phyloP scores from a whole-genome alignment of 2,797 vertebrate species.

The Microhierax caerulescens region DNA sequence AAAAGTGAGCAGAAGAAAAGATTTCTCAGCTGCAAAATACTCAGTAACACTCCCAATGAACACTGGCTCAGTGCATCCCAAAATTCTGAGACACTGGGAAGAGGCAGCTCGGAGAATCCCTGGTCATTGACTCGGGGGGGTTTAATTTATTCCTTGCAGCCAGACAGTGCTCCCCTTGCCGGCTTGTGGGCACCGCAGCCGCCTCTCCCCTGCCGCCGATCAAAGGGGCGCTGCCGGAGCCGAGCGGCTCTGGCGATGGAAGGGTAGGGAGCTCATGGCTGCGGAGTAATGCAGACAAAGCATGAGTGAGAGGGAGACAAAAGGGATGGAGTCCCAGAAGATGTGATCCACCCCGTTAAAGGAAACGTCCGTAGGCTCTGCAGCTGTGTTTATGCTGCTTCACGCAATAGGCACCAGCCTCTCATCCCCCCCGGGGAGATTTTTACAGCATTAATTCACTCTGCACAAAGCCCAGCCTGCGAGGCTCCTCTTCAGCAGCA shows the following conservation, averaged over 20 bases:
- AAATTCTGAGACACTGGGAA: background rate
- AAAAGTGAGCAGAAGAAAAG: background rate
- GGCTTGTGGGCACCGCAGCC: background rate
- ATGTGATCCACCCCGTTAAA: background rate
- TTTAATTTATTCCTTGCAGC: background rate
- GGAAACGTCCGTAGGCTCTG: background rate
- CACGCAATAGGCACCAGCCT: background rate
- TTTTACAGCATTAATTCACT: background rate
- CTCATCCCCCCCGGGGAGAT: background rate
- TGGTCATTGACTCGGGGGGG: rapidly evolving
- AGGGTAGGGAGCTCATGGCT: background rate
- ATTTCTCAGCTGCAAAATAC: background rate
- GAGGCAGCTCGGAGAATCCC: background rate
- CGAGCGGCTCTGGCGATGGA: background rate
- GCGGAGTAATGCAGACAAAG: background rate
- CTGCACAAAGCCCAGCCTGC: background rate
- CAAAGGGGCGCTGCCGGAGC: background rate
- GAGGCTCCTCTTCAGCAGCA: background rate
- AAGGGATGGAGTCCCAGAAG: background rate
- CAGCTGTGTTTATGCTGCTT: background rate
- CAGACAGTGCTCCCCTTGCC: background rate
- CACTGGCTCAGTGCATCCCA: background rate
- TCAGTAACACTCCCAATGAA: background rate
- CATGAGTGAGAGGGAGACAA: background rate
- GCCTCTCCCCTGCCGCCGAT: background rate